phyloP scores from a whole-genome alignment of 2,797 vertebrate genomes.

The Anguilla pacifica region DNA sequence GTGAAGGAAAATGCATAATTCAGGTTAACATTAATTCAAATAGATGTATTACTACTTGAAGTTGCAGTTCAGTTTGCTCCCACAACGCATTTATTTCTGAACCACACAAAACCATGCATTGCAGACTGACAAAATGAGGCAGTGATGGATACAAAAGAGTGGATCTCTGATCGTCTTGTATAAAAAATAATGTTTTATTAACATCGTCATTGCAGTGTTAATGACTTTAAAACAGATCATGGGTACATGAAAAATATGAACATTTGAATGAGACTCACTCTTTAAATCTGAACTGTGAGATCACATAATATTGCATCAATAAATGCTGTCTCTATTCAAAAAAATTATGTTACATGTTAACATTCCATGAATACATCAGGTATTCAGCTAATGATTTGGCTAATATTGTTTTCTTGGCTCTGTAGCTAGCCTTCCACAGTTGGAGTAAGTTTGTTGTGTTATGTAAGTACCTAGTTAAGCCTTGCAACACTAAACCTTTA shows the following conservation, averaged over 20 bases:
- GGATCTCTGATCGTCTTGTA: too few species aligned
- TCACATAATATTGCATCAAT: not conserved
- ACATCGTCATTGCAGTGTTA: too few species aligned
- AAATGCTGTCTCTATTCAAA: not conserved
- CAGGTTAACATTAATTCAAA: not conserved
- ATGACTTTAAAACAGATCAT: not conserved
- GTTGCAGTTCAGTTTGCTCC: not conserved
- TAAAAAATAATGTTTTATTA: too few species aligned
- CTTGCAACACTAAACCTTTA: not conserved
- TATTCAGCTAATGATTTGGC: not conserved
- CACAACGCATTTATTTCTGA: not conserved
- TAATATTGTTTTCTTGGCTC: not conserved
- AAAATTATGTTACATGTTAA: not conserved
- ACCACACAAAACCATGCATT: too few species aligned
- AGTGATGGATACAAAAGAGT: too few species aligned
- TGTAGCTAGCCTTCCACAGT: not conserved
- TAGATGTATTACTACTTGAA: not conserved
- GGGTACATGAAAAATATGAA: not conserved
- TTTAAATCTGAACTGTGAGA: not conserved
- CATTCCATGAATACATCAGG: not conserved
- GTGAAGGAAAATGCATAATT: not conserved
- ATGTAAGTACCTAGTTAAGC: not conserved
- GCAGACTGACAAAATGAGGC: not conserved
- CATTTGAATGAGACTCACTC: not conserved
- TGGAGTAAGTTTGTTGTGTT: not conserved